Conservation (phyloP, 2,113 vertebrate species). For the Turnix velox region DNA sequence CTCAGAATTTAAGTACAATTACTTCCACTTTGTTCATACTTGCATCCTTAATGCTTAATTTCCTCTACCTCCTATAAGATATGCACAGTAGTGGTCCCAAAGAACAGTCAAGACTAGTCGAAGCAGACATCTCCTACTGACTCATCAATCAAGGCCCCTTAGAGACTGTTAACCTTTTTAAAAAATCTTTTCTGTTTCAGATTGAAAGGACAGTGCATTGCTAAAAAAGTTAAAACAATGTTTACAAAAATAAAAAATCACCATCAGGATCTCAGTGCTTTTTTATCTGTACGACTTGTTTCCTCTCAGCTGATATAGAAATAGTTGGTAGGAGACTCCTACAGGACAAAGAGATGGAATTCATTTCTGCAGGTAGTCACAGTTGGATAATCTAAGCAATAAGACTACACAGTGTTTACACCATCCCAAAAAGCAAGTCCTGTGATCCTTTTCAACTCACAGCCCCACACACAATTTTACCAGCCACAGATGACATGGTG, state of each 20-base stretch:
- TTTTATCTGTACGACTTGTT: not conserved
- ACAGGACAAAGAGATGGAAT: not conserved
- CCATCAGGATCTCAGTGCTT: not conserved
- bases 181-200: not conserved
- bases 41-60: not conserved
- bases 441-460: not conserved
- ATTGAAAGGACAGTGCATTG: not conserved
- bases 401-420: not conserved
- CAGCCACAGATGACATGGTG: not conserved
- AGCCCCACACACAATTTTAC: not conserved
- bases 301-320: not conserved
- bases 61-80: not conserved
- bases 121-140: not conserved
- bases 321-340: not conserved
- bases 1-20: not conserved
- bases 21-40: not conserved
- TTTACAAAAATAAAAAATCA: not conserved
- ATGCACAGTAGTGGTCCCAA: not conserved
- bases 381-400: not conserved
- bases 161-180: not conserved
- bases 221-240: not conserved
- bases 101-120: not conserved
- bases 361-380: not conserved
- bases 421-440: not conserved
- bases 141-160: not conserved